Evolutionary conservation across 2,113 vertebrate genomes (phyloP).

Genomic region (Tor tambroides): DNA sequence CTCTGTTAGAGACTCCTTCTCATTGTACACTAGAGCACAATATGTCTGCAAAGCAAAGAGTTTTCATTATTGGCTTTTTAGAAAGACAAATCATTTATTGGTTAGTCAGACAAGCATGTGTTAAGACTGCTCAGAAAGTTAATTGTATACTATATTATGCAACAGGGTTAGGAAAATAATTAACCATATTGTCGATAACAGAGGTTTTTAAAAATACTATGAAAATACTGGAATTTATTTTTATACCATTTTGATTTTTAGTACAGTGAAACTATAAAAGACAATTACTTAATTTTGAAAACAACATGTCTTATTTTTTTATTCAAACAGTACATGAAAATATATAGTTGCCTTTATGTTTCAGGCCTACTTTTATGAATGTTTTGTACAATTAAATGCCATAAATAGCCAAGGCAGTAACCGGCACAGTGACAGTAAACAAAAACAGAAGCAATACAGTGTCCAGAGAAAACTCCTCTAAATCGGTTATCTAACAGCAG

Average conservation of each 20-base stretch:
- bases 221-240: background rate
- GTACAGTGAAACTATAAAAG: background rate
- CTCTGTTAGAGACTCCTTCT: constrained; percentile 47
- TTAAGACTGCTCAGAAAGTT: background rate
- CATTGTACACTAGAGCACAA: constrained; percentile 24
- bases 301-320: background rate
- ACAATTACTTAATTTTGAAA: background rate
- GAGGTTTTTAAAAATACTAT: background rate
- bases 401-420: background rate
- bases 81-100: background rate
- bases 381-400: background rate
- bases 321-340: background rate
- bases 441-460: constrained; percentile 32
- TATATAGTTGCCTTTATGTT: background rate
- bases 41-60: constrained; percentile 27
- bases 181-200: background rate
- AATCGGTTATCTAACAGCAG: constrained; percentile 63
- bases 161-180: background rate
- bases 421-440: constrained; percentile 47
- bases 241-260: background rate
- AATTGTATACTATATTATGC: background rate
- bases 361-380: background rate
- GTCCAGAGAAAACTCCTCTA: constrained; percentile 44
- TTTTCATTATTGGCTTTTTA: background rate
- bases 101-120: background rate